Percentiles rank a stretch among this genome's conserved stretches.
Evolutionary conservation across 2,888 invertebrate genomes (phyloP).

Genomic region (Callinectes sapidus): DNA sequence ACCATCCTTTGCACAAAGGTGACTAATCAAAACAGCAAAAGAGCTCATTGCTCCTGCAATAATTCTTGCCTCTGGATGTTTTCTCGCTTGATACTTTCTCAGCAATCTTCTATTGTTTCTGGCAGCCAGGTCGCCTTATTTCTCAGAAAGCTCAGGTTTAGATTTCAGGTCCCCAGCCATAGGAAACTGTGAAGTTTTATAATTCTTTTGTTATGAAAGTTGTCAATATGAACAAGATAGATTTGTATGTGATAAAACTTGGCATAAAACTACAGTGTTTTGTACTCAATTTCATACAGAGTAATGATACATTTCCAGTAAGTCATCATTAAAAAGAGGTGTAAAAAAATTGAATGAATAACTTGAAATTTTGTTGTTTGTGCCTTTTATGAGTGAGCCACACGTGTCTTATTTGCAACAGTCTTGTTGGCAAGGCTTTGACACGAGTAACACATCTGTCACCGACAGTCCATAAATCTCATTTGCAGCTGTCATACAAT

Average conservation of each 20-base stretch:
- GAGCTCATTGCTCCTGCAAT: conserved; percentile 26
- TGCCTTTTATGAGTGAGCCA: conserved; percentile 28
- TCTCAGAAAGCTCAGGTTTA: conserved; percentile 35
- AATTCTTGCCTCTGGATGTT: neutral
- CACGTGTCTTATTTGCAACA: conserved; percentile 20
- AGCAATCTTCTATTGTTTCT: conserved; percentile 21
- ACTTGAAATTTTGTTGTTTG: conserved; percentile 31
- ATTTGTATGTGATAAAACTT: neutral
- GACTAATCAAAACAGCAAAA: conserved; percentile 10
- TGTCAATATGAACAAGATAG: conserved; percentile 28
- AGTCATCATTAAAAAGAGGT: neutral
- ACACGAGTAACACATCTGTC: conserved; percentile 22
- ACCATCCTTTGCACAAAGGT: conserved; percentile 15
- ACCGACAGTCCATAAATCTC: conserved; percentile 16
- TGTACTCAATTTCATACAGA: conserved; percentile 29
- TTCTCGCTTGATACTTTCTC: conserved; percentile 21
- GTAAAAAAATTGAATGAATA: neutral
- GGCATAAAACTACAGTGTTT: conserved; percentile 29
- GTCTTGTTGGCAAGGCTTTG: conserved; percentile 8
- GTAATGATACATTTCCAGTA: conserved; percentile 13
- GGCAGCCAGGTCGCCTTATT: conserved; percentile 34
- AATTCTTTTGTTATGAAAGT: neutral
- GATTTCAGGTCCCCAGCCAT: conserved; percentile 24
- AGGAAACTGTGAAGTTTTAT: conserved; percentile 31
- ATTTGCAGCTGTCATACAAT: neutral